Conservation (phyloP, 2,888 invertebrate genomes). For the Leucophenga montana region DNA sequence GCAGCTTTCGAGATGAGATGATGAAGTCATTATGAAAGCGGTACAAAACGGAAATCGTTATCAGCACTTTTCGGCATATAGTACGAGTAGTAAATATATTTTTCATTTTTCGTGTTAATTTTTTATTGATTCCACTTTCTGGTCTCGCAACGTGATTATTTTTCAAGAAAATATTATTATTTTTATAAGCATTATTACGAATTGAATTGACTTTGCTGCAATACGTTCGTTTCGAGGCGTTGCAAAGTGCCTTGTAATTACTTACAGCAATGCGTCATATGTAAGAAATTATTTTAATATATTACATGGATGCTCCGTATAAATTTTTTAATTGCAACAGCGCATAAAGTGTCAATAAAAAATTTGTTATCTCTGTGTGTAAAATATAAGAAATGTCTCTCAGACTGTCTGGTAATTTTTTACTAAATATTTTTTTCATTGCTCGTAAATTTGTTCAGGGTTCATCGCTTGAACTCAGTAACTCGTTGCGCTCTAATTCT, state of each 20-base stretch:
- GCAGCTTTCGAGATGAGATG: slow-evolving; percentile 23
- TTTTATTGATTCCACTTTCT: slow-evolving; percentile 9
- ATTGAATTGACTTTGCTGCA: slow-evolving; percentile 41
- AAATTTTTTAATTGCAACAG: slow-evolving; percentile 42
- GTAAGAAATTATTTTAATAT: slow-evolving; percentile 42
- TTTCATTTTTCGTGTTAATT: slow-evolving; percentile 46
- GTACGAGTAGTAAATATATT: not conserved
- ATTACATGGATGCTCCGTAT: not conserved
- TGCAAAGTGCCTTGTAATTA: slow-evolving; percentile 43
- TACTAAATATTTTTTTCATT: slow-evolving; percentile 17
- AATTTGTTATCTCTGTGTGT: slow-evolving; percentile 56
- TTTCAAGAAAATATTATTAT: not conserved
- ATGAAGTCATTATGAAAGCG: slow-evolving; percentile 59
- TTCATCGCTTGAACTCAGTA: slow-evolving; percentile 13
- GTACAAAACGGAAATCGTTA: slow-evolving; percentile 59
- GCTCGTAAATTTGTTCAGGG: slow-evolving; percentile 24
- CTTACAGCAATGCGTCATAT: slow-evolving; percentile 51
- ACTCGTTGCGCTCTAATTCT: not conserved
- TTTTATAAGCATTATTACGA: slow-evolving; percentile 13
- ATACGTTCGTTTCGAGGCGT: slow-evolving; percentile 46
- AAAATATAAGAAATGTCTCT: not conserved
- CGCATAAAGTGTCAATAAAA: slow-evolving; percentile 51
- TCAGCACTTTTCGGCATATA: slow-evolving; percentile 55
- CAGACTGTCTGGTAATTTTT: slow-evolving; percentile 8
- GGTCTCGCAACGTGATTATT: not conserved